A percentile compares a stretch with the other conserved stretches of the same genome.
These are phyloP conservation scores for Sphaerophoria taeniata DNA, from an alignment of 2,888 invertebrate species.

Conservation along the genomic window DNA sequence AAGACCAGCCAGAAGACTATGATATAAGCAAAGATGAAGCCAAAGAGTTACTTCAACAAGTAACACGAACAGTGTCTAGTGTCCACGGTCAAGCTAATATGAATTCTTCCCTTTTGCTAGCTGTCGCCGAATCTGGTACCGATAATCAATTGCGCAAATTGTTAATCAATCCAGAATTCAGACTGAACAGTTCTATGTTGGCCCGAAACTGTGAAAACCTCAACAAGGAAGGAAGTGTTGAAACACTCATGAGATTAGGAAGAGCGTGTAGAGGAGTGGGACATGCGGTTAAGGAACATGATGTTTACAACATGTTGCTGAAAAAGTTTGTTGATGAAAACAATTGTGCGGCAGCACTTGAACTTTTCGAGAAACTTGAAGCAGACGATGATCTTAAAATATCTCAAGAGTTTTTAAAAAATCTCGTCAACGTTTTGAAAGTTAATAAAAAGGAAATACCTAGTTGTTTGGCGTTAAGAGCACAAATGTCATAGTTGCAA, in stretches of 20 bases:
- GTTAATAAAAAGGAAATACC: slow-evolving; percentile 81
- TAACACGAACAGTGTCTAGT: slow-evolving; percentile 79
- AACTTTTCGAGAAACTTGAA: slow-evolving; percentile 80
- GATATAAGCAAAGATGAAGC: slow-evolving; percentile 77
- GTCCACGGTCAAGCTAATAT: slow-evolving; percentile 83
- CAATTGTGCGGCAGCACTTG: slow-evolving; percentile 79
- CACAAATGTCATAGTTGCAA: slow-evolving; percentile 77
- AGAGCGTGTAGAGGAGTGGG: slow-evolving; percentile 79
- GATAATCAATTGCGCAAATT: slow-evolving; percentile 83
- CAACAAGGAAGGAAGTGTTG: slow-evolving; percentile 79
- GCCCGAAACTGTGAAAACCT: slow-evolving; percentile 84
- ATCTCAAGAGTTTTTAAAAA: slow-evolving; percentile 79
- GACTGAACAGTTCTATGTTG: slow-evolving; percentile 84
- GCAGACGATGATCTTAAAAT: slow-evolving; percentile 79
- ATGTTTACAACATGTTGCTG: slow-evolving; percentile 80
- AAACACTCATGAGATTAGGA: slow-evolving; percentile 79
- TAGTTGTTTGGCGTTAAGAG: slow-evolving; percentile 80
- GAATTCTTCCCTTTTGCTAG: slow-evolving; percentile 82
- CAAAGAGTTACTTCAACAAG: slow-evolving; percentile 80
- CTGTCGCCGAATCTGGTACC: slow-evolving; percentile 83
- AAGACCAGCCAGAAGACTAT: slow-evolving; percentile 74
- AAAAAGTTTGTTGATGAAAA: slow-evolving; percentile 79
- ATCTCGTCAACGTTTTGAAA: slow-evolving; percentile 80
- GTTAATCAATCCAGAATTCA: slow-evolving; percentile 84
- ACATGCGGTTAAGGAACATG: slow-evolving; percentile 80